Percentiles rank a stretch among this genome's conserved stretches.
These are phyloP conservation scores for Andrena bicolor DNA, from an alignment of 2,888 invertebrate genomes.

Conservation along the genomic window DNA sequence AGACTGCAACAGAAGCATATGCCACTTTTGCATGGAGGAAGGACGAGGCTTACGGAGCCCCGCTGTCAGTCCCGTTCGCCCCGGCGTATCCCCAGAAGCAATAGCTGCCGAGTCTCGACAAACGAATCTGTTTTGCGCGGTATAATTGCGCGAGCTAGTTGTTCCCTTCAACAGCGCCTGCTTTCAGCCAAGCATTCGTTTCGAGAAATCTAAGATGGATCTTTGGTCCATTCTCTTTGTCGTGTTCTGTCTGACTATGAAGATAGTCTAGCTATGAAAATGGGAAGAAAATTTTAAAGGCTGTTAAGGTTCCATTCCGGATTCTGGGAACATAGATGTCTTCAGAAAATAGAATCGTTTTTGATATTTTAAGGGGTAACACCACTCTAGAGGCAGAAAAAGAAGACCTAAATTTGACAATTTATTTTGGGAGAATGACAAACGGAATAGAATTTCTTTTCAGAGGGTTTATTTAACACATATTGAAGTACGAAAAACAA, in stretches of 20 bases:
- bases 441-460: too few relatives aligned
- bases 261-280: neutral
- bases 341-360: too few relatives aligned
- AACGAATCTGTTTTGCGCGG: constrained; percentile 44
- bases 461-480: too few relatives aligned
- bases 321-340: too few relatives aligned
- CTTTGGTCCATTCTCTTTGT: neutral
- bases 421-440: too few relatives aligned
- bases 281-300: neutral
- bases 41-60: neutral
- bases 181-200: neutral
- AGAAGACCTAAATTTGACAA: too few relatives aligned
- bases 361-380: too few relatives aligned
- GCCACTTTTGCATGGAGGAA: neutral
- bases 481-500: too few relatives aligned
- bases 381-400: too few relatives aligned
- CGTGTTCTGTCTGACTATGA: too few relatives aligned
- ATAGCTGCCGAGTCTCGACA: constrained; percentile 13
- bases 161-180: neutral
- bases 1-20: constrained; percentile 22
- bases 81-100: constrained; percentile 6
- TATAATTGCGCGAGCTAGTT: constrained; percentile 16
- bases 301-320: too few relatives aligned
- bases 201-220: neutral
- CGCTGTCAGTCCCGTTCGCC: constrained; percentile 8